Percentiles rank a stretch among this genome's conserved stretches.
These are phyloP conservation scores for Toxostoma redivivum DNA, from an alignment of 2,113 vertebrate species.

Conservation along the genomic window DNA sequence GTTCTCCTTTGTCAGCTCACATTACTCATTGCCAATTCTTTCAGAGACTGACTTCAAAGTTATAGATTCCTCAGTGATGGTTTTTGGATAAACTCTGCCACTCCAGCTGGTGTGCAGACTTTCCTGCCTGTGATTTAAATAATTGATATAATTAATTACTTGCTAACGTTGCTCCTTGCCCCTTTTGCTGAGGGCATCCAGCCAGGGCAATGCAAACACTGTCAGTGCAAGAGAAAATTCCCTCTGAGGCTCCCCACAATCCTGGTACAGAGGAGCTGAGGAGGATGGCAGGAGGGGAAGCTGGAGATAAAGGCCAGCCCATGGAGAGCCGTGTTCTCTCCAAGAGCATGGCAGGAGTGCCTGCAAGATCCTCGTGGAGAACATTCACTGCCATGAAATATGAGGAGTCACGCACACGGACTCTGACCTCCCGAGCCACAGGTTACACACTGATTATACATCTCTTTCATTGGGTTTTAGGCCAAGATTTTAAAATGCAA, in stretches of 20 bases:
- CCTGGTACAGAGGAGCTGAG: neutral
- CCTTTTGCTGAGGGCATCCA: neutral
- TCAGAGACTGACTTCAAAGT: neutral
- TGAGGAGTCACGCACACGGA: neutral
- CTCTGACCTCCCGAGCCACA: neutral
- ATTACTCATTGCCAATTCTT: slow-evolving; percentile 5
- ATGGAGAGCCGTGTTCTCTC: neutral
- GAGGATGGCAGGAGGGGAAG: neutral
- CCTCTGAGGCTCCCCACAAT: neutral
- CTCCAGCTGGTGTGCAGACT: neutral
- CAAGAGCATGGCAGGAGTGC: neutral
- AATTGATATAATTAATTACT: neutral
- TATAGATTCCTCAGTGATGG: neutral
- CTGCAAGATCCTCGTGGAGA: neutral
- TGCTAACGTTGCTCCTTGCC: neutral
- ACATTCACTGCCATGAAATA: neutral
- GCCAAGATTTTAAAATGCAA: neutral
- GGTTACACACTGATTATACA: neutral
- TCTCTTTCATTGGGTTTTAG: neutral
- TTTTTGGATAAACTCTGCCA: neutral
- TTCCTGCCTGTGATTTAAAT: neutral
- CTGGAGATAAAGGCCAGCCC: neutral
- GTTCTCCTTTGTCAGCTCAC: neutral
- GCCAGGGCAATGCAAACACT: neutral
- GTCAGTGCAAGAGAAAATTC: neutral